Evolutionary conservation across 2,888 invertebrate genomes (phyloP), one percentile per base, ranked within the genome.

Genomic region (Bhutanitis thaidina): DNA sequence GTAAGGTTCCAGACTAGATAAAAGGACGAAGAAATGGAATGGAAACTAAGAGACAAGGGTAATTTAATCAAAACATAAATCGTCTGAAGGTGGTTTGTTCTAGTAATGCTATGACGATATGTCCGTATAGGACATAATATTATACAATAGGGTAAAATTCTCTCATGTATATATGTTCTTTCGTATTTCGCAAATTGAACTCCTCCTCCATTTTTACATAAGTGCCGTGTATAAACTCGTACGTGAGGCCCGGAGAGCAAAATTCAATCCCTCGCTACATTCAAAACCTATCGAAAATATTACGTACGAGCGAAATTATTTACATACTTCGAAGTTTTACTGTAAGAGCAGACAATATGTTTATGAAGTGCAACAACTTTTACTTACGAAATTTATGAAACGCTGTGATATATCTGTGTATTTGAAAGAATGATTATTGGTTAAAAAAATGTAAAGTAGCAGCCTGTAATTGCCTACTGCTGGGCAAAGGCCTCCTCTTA

Each of bases 41-140:
- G 27, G 27, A 20, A 2, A 2, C 20, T 13, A 34, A 14, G 7
- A 47, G 39, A 32, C 46, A n/a, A 39, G 16, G 35, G 15, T 41
- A 48, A 48, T 35, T 48, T 40, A 40, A 48, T 34, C 40, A 48
- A 40, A 48, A 48, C 40, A 37, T 29, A 25, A 25, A 13, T 15
- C 35, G 8, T 16, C 40, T 15, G 7, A 10, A 3, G 27, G 27
- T 35, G 12, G 15, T 15, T 41, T 41, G 40, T 15, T 41, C 16
- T 15, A 48, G 29, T 48, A 40, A 47, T 34, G 27, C 27, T 15
- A 35, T 16, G 15, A 40, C n/a, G 34, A 35, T 34, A 27, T 16
- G 20, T 47, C 7, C 2, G 7, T 29, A 0, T 14, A 13, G 25
- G 3, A 35, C n/a, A 10, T 12, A 43, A 41, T 35, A 15, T 1